Conservation (phyloP, 92 coral and sea anemone species). For the Bergia sp. region DNA sequence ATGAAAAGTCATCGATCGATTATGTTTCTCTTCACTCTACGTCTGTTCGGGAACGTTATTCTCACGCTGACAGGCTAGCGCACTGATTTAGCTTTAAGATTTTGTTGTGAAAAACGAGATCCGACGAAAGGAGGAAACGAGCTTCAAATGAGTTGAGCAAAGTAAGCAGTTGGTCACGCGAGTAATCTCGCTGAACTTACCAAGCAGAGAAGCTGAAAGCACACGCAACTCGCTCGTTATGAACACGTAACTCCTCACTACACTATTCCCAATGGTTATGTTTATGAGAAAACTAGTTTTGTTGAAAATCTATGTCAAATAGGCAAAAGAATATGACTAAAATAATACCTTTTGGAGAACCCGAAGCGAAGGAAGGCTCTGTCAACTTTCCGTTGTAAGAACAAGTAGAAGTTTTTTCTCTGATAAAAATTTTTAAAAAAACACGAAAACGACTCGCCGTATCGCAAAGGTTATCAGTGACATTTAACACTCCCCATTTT, state of each 20-base stretch:
- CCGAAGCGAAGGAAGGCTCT: not conserved
- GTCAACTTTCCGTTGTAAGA: slow-evolving; percentile 3
- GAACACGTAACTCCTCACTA: slow-evolving; percentile 16
- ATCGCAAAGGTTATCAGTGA: slow-evolving; percentile 49
- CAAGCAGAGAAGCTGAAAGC: not conserved
- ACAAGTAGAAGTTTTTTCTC: not conserved
- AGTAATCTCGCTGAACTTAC: not conserved
- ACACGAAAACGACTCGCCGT: not conserved
- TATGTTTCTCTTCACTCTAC: slow-evolving; percentile 12
- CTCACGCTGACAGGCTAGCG: slow-evolving; percentile 9
- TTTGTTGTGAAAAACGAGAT: slow-evolving; percentile 32
- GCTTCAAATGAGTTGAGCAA: not conserved
- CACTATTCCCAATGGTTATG: not conserved
- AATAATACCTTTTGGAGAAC: slow-evolving; percentile 21
- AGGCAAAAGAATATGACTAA: not conserved
- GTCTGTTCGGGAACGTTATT: not conserved
- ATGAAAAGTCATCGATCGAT: not conserved
- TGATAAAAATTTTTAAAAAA: not conserved
- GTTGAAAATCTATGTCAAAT: not conserved
- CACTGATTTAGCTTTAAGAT: slow-evolving; percentile 2
- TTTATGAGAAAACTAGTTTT: not conserved
- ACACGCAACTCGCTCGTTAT: not conserved
- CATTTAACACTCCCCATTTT: slow-evolving; percentile 33
- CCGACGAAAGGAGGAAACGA: not conserved
- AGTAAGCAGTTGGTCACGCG: slow-evolving; percentile 30